Evolutionary conservation across 1,140 invertebrate genomes (phyloP).

Genomic region (Kradibia gibbosae): DNA sequence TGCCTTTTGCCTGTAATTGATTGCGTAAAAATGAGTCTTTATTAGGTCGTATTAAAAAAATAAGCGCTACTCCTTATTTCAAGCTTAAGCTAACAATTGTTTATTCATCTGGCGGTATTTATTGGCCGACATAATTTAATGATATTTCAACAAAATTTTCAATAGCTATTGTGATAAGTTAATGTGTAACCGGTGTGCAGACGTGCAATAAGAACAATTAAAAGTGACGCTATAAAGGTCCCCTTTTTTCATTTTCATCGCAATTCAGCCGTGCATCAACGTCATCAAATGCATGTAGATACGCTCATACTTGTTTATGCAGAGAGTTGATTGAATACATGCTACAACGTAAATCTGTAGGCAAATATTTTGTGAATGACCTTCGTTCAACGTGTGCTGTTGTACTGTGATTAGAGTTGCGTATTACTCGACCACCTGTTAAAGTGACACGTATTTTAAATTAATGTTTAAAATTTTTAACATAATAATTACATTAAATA

Average conservation of each 20-base stretch:
- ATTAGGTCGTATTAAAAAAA: conserved; percentile 16
- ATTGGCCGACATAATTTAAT: conserved; percentile 1
- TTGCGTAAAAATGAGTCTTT: conserved; percentile 9
- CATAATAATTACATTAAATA: too few relatives aligned
- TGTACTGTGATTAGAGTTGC: neutral
- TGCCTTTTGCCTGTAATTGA: neutral
- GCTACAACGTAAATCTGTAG: neutral
- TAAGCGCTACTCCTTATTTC: neutral
- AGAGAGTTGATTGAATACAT: conserved; percentile 4
- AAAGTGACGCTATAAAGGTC: conserved; percentile 1
- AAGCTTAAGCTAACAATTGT: neutral
- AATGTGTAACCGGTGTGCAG: neutral
- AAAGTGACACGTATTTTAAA: neutral
- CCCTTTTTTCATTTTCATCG: neutral
- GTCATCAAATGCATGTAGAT: neutral
- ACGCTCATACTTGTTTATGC: conserved; percentile 23
- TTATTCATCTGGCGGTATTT: neutral
- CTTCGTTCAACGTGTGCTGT: neutral
- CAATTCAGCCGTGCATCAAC: neutral
- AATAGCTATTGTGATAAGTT: neutral
- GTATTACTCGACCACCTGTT: neutral
- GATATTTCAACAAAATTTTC: neutral
- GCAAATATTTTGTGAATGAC: conserved; percentile 4
- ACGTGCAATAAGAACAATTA: conserved; percentile 21
- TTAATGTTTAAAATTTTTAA: neutral